A percentile compares a stretch with the other conserved stretches of the same genome.
Evolutionary conservation across 1,140 invertebrate species (phyloP).

Genomic region (Dermatophagoides farinae): DNA sequence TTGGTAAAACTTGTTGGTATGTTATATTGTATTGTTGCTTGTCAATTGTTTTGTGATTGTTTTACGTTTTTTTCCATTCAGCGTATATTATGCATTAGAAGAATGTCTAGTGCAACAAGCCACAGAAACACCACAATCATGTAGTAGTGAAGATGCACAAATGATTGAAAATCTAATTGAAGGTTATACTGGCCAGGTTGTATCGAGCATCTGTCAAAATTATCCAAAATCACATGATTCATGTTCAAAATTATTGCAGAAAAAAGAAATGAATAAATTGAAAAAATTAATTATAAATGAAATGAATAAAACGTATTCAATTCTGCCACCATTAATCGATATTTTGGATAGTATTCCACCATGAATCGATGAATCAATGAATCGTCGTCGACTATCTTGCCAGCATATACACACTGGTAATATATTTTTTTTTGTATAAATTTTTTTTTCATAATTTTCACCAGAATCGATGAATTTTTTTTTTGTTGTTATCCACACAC

Average conservation of each 20-base stretch:
- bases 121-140: background rate
- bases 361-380: background rate
- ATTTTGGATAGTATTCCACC: slow-evolving; percentile 11
- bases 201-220: background rate
- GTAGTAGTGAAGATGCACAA: background rate
- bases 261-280: background rate
- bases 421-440: too few species aligned
- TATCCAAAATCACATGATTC: background rate
- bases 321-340: slow-evolving; percentile 7
- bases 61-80: background rate
- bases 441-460: too few species aligned
- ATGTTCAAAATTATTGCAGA: background rate
- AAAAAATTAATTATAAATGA: background rate
- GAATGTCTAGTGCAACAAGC: slow-evolving; percentile 2
- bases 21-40: background rate
- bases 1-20: slow-evolving; percentile 9
- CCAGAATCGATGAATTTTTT: too few species aligned
- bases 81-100: slow-evolving; percentile 4
- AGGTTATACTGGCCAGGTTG: slow-evolving; percentile 5
- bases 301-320: background rate
- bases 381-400: too few species aligned
- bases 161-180: slow-evolving; percentile 9
- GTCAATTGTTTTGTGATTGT: background rate
- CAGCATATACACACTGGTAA: too few species aligned
- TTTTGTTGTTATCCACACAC: too few species aligned